Percentiles rank a stretch among this genome's conserved stretches.
phyloP scores from a whole-genome alignment of 2,888 invertebrate species.

The Alviniconcha strummeri region DNA sequence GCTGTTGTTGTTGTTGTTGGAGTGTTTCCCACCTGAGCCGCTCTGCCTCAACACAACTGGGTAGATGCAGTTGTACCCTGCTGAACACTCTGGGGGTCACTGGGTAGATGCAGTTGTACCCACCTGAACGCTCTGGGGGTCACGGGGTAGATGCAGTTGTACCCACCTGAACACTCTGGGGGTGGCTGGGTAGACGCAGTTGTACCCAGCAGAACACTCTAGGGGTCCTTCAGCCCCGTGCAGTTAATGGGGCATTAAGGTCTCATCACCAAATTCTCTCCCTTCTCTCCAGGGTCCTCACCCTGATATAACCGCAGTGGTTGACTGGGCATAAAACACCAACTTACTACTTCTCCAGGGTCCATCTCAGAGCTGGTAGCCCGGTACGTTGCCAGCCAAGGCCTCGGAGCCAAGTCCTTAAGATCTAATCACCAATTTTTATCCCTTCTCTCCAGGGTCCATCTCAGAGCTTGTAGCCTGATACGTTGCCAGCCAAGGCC shows the following conservation, averaged over 20 bases:
- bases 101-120: slow-evolving; percentile 38
- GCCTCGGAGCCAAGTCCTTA: slow-evolving; percentile 56
- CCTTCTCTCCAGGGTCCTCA: no score
- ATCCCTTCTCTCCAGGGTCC: slow-evolving; percentile 80
- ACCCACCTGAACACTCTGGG: slow-evolving; percentile 27
- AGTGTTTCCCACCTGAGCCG: no score
- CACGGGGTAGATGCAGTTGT: slow-evolving; percentile 25
- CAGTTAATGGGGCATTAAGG: no score
- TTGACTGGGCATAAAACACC: no score
- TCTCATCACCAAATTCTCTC: no score
- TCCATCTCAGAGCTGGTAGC: slow-evolving; percentile 92
- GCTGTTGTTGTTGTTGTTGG: neutral
- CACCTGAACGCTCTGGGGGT: no score
- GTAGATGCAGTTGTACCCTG: slow-evolving; percentile 29
- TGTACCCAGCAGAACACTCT: slow-evolving; percentile 31
- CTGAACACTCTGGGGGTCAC: no score
- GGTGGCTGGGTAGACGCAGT: slow-evolving; percentile 22
- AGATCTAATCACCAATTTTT: neutral
- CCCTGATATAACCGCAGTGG: no score
- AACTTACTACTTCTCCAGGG: no score
- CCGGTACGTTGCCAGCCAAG: slow-evolving; percentile 84
- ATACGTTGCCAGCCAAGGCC: slow-evolving; percentile 82
- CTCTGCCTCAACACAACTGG: no score
- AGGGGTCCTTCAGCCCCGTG: no score
- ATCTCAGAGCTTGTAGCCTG: slow-evolving; percentile 91